Percentiles rank a stretch among this genome's conserved stretches.
phyloP scores from a whole-genome alignment of 2,113 vertebrate genomes.

The Orientallactaga bullata region DNA sequence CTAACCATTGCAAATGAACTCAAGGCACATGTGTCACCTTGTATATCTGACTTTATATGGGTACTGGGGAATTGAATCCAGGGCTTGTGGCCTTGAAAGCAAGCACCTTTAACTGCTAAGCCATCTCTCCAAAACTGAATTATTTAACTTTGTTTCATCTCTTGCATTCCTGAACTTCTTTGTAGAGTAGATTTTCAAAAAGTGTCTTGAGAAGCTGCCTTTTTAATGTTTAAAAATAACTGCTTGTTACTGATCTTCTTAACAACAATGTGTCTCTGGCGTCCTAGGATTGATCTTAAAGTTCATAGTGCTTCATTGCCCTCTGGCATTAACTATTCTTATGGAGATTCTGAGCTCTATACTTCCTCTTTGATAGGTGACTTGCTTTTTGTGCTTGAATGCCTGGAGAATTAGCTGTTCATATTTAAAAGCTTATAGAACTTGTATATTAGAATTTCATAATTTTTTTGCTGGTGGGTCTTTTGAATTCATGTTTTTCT shows the following conservation, averaged over 20 bases:
- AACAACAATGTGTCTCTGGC: constrained; percentile 38
- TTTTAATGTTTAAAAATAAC: constrained; percentile 66
- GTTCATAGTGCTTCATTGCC: not conserved
- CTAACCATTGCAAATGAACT: too few relatives aligned
- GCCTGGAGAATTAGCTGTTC: not conserved
- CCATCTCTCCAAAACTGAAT: not conserved
- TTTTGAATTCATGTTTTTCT: constrained; percentile 44
- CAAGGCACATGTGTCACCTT: too few relatives aligned
- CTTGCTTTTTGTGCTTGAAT: constrained; percentile 33
- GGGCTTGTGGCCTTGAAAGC: too few relatives aligned
- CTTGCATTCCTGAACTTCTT: constrained; percentile 54
- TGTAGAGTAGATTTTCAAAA: constrained; percentile 39
- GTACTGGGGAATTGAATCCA: too few relatives aligned
- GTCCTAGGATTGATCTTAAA: constrained; percentile 9
- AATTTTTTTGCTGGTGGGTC: not conserved
- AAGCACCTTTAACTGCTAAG: too few relatives aligned
- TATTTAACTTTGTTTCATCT: constrained; percentile 53
- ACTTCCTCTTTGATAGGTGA: not conserved
- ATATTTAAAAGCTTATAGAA: constrained; percentile 19
- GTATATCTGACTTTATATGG: too few relatives aligned
- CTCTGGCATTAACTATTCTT: not conserved
- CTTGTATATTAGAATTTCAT: not conserved
- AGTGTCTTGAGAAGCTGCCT: constrained; percentile 32
- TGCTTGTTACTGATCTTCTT: constrained; percentile 51
- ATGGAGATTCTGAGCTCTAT: not conserved